Evolutionary conservation across 1,140 invertebrate genomes (phyloP), one percentile per base, ranked within the genome.

Genomic region (Brachystomella parvula): DNA sequence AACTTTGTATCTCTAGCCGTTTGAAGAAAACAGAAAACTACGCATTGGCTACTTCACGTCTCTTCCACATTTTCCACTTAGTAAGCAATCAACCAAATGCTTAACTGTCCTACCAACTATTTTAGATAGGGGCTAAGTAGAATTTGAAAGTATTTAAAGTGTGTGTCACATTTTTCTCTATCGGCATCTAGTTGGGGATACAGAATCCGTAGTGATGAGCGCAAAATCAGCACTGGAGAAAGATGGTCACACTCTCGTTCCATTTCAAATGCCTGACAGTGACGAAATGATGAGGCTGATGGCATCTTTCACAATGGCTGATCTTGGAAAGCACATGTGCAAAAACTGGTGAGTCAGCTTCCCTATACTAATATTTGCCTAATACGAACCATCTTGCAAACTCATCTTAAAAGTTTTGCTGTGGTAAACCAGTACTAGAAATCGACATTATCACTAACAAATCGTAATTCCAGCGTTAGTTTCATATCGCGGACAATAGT

Each of bases 11-110:
- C 30, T 65, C 32, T 35, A 68, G 53, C 29, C 35, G 70, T 56
- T 61, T 59, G 9, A 64, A 53, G 17, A 29, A 17, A 72, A 63
- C 28, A 30, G 65, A n/a, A 71, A 69, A 24, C 64, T 77, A 12
- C 63, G 70, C 2, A 76, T 78, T 62, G 77, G 76, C 31, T 78
- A 77, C 63, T 78, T 75, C 64, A 74, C 75, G 2, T 66, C 74
- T 12, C 33, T 78, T 73, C 63, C 74, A 63, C 60, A 74, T 67
- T 70, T 74, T 76, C 74, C 75, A 62, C 28, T 73, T 6, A 3
- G 49, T 53, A 53, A 19, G 24, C 66, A n/a, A n/a, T n/a, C n/a
- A n/a, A n/a, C n/a, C n/a, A n/a, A n/a, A n/a, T n/a, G n/a, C n/a
- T n/a, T n/a, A n/a, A n/a, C n/a, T n/a, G n/a, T n/a, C n/a, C n/a